Percentiles rank a stretch among this genome's conserved stretches.
Conservation (phyloP, 2,113 vertebrate genomes). For the Phyllostomus discolor region DNA sequence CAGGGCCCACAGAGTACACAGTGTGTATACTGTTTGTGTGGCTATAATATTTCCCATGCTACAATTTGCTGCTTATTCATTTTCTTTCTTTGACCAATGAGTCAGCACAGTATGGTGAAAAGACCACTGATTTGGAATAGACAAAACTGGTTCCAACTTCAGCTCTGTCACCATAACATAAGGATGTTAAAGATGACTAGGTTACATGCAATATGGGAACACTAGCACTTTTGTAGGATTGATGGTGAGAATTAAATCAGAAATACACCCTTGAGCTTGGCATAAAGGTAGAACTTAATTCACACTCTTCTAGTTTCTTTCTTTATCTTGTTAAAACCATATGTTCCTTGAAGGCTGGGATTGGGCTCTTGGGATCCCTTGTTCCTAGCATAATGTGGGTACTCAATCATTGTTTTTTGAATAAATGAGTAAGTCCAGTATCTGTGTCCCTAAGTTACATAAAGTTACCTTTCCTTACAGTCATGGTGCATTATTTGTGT, state of each 20-base stretch:
- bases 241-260: background rate
- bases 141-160: background rate
- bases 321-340: background rate
- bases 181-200: background rate
- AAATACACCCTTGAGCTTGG: background rate
- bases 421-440: background rate
- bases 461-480: background rate
- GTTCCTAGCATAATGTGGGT: background rate
- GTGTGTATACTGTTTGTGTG: background rate
- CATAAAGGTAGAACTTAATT: background rate
- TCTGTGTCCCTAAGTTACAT: background rate
- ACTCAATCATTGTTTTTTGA: background rate
- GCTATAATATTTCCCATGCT: conserved; percentile 10
- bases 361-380: background rate
- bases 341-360: background rate
- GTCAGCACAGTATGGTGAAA: background rate
- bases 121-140: background rate
- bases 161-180: background rate
- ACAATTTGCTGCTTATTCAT: background rate
- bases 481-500: background rate
- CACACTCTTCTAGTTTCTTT: background rate
- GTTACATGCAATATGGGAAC: background rate
- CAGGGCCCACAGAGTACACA: background rate
- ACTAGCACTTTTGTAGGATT: background rate
- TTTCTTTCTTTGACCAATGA: background rate